Evolutionary conservation across 2,113 vertebrate genomes (phyloP).

Genomic region (Cichladusa arquata): DNA sequence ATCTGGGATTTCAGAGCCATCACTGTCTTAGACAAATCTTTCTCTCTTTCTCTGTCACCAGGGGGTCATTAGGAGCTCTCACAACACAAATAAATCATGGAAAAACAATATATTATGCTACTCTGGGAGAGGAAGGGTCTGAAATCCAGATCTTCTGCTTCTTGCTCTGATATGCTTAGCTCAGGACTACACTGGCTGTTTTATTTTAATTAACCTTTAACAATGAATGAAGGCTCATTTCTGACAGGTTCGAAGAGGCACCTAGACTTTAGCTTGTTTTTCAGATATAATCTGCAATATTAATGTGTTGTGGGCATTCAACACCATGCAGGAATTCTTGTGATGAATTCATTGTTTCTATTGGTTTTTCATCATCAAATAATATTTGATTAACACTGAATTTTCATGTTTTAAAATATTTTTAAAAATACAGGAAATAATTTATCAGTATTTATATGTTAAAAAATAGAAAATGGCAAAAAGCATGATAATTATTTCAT

Average conservation of each 20-base stretch:
- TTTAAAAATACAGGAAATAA: not conserved
- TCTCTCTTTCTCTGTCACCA: slow-evolving; percentile 41
- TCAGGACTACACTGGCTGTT: not conserved
- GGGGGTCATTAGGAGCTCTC: slow-evolving; percentile 59
- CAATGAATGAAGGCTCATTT: slow-evolving; percentile 16
- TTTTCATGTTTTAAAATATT: not conserved
- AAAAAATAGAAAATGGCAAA: not conserved
- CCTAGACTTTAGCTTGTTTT: slow-evolving; percentile 13
- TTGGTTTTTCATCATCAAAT: not conserved
- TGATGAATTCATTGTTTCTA: not conserved
- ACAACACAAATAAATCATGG: slow-evolving; percentile 53
- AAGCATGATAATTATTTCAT: not conserved
- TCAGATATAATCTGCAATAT: slow-evolving; percentile 8
- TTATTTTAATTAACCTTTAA: slow-evolving; percentile 56
- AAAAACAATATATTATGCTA: slow-evolving; percentile 35
- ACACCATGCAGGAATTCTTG: not conserved
- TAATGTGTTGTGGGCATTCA: not conserved
- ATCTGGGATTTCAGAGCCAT: not conserved
- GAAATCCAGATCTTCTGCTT: slow-evolving; percentile 5
- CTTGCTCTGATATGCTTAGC: not conserved
- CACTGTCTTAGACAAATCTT: not conserved
- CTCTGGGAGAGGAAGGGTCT: not conserved
- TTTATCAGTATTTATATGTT: not conserved
- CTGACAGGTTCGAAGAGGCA: not conserved
- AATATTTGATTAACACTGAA: not conserved